Evolutionary conservation across 2,113 vertebrate genomes (phyloP), one percentile per base, ranked within the genome.

Genomic region (Neogale vison): DNA sequence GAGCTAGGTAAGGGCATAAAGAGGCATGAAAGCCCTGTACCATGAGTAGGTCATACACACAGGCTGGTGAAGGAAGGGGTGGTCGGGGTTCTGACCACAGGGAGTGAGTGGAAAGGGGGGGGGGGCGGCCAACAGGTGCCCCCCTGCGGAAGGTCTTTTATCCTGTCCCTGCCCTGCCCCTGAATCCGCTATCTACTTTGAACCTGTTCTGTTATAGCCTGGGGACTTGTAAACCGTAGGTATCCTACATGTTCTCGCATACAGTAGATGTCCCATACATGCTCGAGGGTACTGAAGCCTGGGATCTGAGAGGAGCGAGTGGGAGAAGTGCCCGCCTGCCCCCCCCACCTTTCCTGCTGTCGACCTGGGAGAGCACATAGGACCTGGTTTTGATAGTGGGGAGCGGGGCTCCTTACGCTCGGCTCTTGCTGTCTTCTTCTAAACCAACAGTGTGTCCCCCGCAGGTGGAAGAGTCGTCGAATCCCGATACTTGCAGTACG

Each of bases 401-500:
- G 3, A 6, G 45, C 4, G 14, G 26, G 23, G 50, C 13, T 29
- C 47, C 21, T 72, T 55, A 42, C 3, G 11, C 10, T n/a, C 11
- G 52, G 2, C 24, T 7, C 0, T 63, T 2, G 1, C 7, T 13
- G 63, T 84, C 88, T 55, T 72, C 14, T 82, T 52, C 45, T 31
- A 91, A 82, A 67, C 39, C n/a, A 6, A 21, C n/a, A 20, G 3
- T 63, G 20, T 96, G 45, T 91, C 8, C 1, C 92, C 65, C 10
- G 6, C 97, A 98, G 98, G 93, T 15, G 92, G 92, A 90, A 98
- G 97, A 94, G 1, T 98, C 14, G 96, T 99, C 0, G 97, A 88
- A 59, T 98, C 99, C 7, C 98, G 98, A 1, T 99, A 98, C 82
- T 39, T 99, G 91, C 97, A 98, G 9, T 98, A 87, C 8, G 52